Percentiles rank a stretch among this genome's conserved stretches.
These are phyloP conservation scores for Ophioderma brevispina DNA, from an alignment of 35 echinoderm and acorn worm genomes.

Conservation along the genomic window DNA sequence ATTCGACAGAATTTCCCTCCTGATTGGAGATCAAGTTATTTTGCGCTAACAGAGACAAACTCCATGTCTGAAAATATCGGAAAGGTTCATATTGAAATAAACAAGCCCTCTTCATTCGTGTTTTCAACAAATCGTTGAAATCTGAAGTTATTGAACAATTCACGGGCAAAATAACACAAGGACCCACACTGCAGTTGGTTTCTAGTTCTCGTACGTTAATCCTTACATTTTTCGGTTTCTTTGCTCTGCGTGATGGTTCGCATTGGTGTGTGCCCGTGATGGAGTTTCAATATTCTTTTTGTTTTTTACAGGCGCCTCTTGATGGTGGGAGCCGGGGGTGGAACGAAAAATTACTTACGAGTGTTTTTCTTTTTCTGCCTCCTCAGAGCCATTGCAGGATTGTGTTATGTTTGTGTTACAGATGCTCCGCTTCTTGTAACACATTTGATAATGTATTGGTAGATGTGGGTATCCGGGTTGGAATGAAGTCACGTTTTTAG, in stretches of 20 bases:
- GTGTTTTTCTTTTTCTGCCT: background rate
- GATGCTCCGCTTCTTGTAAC: too few relatives aligned
- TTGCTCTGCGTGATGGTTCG: background rate
- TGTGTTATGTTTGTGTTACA: too few relatives aligned
- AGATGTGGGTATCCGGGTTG: too few relatives aligned
- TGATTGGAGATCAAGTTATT: constrained; percentile 67
- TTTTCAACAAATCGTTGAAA: constrained; percentile 43
- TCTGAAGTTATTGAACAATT: constrained; percentile 21
- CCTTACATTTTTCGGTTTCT: background rate
- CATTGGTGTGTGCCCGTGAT: background rate
- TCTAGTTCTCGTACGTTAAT: background rate
- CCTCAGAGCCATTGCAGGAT: background rate
- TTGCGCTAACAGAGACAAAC: constrained; percentile 60
- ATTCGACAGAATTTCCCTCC: constrained; percentile 94
- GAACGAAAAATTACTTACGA: constrained; percentile 50
- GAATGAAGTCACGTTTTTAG: too few relatives aligned
- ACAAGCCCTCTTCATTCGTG: constrained; percentile 41
- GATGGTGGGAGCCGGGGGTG: constrained; percentile 48
- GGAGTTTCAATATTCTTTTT: background rate
- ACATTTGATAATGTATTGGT: too few relatives aligned
- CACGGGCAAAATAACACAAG: constrained; percentile 40
- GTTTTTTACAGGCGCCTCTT: background rate
- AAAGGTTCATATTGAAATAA: constrained; percentile 43
- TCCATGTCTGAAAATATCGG: constrained; percentile 43
- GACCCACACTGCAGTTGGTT: constrained; percentile 9